These are phyloP conservation scores for Spilosoma lubricipeda DNA, from an alignment of 2,888 invertebrate genomes.

Conservation along the genomic window DNA sequence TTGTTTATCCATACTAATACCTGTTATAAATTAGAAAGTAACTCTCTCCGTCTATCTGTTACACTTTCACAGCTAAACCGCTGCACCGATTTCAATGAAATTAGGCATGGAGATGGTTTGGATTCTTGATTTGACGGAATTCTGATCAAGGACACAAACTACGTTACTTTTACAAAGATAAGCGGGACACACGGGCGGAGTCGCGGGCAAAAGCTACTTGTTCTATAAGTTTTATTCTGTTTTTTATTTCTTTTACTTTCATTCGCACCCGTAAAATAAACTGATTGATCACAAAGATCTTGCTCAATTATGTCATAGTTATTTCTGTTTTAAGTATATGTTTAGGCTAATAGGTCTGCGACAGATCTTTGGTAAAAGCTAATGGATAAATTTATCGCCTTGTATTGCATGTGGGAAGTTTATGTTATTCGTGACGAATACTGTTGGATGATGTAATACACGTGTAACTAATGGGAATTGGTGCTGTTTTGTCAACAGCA, in stretches of 20 bases:
- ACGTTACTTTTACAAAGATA: no score
- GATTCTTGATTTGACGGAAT: no score
- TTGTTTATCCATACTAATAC: no score
- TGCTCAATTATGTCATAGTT: conserved; percentile 3
- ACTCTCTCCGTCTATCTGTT: no score
- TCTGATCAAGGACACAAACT: no score
- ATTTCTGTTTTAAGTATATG: conserved; percentile 16
- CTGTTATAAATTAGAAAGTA: no score
- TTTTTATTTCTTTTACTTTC: neutral
- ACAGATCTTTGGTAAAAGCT: conserved; percentile 18
- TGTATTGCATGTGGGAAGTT: conserved; percentile 64
- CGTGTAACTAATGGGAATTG: neutral
- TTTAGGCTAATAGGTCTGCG: conserved; percentile 14
- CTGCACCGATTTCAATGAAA: no score
- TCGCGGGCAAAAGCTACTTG: no score
- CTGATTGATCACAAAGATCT: neutral
- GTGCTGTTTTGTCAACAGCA: neutral
- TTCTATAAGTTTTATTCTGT: no score
- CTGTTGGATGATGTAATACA: conserved; percentile 12
- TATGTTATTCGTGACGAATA: conserved; percentile 1
- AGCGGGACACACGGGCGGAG: no score
- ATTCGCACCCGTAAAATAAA: neutral
- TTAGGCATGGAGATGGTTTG: no score
- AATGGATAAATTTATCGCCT: conserved; percentile 20
- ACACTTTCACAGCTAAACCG: no score